These are phyloP conservation scores for Arvicanthis niloticus DNA, from an alignment of 2,113 vertebrate genomes.

Conservation along the genomic window DNA sequence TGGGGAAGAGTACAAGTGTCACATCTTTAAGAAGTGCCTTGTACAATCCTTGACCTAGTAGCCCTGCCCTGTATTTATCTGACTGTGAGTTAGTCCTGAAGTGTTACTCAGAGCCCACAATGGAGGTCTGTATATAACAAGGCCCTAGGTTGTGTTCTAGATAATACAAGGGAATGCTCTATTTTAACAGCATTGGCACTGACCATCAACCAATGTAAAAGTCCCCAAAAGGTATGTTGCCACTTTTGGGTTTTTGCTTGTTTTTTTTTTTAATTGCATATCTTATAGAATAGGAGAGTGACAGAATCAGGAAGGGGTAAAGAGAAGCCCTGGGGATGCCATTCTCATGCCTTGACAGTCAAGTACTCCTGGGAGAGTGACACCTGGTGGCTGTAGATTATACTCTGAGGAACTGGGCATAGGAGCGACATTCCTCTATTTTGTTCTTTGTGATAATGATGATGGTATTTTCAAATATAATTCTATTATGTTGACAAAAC, in stretches of 20 bases:
- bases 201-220: background rate
- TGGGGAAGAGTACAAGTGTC: background rate
- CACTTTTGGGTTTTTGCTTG: background rate
- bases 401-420: background rate
- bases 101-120: background rate
- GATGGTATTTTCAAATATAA: background rate
- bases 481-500: background rate
- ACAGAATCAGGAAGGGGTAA: background rate
- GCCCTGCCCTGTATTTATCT: background rate
- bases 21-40: slow-evolving; percentile 25
- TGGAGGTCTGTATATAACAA: background rate
- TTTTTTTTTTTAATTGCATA: background rate
- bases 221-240: background rate
- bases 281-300: background rate
- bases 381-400: background rate
- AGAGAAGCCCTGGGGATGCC: background rate
- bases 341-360: background rate
- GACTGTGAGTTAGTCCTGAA: background rate
- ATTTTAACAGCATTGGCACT: background rate
- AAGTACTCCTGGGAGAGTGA: background rate
- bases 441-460: background rate
- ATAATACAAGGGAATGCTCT: background rate
- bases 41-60: background rate
- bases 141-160: background rate
- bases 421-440: background rate